Conservation (phyloP, 2,113 vertebrate species). For the Nymphicus hollandicus region DNA sequence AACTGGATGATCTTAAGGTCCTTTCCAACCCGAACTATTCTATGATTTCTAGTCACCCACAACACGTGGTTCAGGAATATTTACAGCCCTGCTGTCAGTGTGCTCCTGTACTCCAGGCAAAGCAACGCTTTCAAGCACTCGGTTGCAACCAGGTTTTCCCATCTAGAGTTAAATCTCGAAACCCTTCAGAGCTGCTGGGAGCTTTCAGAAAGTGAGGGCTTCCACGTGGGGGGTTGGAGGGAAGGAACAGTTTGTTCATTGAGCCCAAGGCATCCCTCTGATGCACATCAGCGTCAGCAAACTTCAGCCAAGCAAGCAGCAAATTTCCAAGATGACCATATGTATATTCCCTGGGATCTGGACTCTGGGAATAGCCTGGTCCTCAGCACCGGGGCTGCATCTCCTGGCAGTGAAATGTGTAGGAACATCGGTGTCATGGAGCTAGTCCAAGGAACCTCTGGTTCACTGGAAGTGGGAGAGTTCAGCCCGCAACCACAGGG, state of each 20-base stretch:
- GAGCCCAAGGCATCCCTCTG: neutral
- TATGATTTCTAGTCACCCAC: neutral
- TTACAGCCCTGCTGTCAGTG: fast-evolving
- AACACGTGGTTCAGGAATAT: fast-evolving
- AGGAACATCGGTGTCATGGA: neutral
- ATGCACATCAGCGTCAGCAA: neutral
- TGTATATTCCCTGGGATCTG: neutral
- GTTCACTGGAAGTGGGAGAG: neutral
- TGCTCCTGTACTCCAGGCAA: fast-evolving
- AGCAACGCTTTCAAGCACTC: neutral
- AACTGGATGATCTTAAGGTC: too few species aligned
- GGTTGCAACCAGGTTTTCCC: neutral
- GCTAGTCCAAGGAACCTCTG: neutral
- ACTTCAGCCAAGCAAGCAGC: neutral
- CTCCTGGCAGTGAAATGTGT: neutral
- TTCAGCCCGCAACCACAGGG: neutral
- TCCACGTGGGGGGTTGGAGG: neutral
- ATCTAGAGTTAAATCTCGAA: neutral
- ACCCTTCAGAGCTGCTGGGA: neutral
- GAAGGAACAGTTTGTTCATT: neutral
- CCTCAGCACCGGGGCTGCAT: neutral
- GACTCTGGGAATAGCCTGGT: neutral
- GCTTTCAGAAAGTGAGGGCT: neutral
- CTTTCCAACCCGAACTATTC: too few species aligned
- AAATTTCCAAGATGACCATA: neutral